A percentile compares a stretch with the other conserved stretches of the same genome.
phyloP scores from a whole-genome alignment of 2,797 vertebrate genomes.

The Mycteria americana region DNA sequence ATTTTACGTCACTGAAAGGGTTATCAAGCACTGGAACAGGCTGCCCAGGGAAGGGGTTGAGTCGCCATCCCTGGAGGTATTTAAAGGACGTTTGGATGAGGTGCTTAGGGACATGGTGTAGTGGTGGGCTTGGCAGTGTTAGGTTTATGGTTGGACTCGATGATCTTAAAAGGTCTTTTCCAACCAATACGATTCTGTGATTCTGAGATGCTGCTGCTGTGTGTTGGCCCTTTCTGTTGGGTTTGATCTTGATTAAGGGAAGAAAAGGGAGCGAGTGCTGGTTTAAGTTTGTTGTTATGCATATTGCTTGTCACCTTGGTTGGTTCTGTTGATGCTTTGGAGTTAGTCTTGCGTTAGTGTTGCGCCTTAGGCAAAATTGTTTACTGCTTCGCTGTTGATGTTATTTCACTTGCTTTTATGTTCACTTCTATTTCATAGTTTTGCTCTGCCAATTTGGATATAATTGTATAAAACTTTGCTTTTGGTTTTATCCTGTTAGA shows the following conservation, averaged over 20 bases:
- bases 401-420: slow-evolving; percentile 47
- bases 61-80: too few species aligned
- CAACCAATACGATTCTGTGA: too few species aligned
- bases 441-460: neutral
- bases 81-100: too few species aligned
- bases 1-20: too few species aligned
- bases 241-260: neutral
- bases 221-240: neutral
- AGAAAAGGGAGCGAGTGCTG: neutral
- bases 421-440: neutral
- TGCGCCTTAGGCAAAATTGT: slow-evolving; percentile 44
- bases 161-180: too few species aligned
- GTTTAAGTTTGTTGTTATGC: neutral
- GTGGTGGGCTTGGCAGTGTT: too few species aligned
- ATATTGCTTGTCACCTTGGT: slow-evolving; percentile 46
- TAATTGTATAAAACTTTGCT: neutral
- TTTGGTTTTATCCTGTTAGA: neutral
- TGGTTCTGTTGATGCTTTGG: slow-evolving; percentile 38
- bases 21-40: too few species aligned
- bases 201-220: accelerated
- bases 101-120: too few species aligned
- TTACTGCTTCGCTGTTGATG: neutral
- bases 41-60: too few species aligned
- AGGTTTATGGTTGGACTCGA: too few species aligned
- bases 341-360: slow-evolving; percentile 4